phyloP scores from a whole-genome alignment of 1,140 invertebrate species.

The Tyrophagus putrescentiae region DNA sequence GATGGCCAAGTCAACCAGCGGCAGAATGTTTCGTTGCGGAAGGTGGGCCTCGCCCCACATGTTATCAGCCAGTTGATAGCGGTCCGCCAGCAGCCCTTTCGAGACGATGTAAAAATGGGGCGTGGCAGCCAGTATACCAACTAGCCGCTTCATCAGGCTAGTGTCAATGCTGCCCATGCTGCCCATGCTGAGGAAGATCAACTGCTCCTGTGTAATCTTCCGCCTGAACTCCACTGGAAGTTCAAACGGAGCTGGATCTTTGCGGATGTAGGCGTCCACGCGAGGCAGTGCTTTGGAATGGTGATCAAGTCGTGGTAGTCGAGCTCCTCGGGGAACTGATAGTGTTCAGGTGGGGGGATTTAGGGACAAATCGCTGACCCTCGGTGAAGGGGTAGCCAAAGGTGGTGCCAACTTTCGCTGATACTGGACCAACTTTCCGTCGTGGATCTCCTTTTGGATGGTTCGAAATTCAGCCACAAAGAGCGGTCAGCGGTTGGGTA shows the following conservation, averaged over 20 bases:
- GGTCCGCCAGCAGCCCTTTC: not conserved
- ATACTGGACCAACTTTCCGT: not conserved
- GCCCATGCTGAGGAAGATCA: constrained; percentile 17
- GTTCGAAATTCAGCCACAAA: not conserved
- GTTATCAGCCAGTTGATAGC: constrained; percentile 14
- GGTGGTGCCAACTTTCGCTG: not conserved
- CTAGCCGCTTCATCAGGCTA: not conserved
- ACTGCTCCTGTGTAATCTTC: not conserved
- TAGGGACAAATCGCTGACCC: not conserved
- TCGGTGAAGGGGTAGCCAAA: not conserved
- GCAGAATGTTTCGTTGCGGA: constrained; percentile 15
- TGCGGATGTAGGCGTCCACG: constrained; percentile 11
- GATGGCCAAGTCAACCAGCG: constrained; percentile 26
- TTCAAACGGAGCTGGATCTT: constrained; percentile 17
- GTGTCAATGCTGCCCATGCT: constrained; percentile 26
- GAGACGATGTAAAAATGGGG: constrained; percentile 12
- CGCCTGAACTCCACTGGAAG: not conserved
- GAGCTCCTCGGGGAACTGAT: constrained; percentile 19
- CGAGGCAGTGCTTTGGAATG: not conserved
- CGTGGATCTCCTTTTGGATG: not conserved
- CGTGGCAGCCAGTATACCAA: not conserved
- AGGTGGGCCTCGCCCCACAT: constrained; percentile 17
- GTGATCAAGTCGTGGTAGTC: constrained; percentile 11
- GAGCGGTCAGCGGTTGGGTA: constrained; percentile 3
- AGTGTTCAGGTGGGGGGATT: constrained; percentile 16